Evolutionary conservation across 2,113 vertebrate genomes (phyloP).

Genomic region (Tinamus guttatus): DNA sequence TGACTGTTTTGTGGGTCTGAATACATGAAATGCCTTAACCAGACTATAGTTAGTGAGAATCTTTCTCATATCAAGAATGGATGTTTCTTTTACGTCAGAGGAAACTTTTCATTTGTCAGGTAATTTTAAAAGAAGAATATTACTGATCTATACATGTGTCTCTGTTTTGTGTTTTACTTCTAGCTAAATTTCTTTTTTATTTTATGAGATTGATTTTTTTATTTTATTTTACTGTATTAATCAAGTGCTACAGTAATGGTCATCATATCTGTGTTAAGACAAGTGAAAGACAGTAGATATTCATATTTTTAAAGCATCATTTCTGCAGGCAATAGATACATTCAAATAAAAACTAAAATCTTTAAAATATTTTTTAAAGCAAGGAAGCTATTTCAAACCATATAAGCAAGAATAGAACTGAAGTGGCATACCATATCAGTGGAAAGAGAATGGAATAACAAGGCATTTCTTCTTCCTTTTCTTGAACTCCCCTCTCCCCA

Average conservation of each 20-base stretch:
- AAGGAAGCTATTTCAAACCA: not conserved
- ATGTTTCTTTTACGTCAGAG: not conserved
- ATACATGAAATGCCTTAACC: not conserved
- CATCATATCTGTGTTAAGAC: not conserved
- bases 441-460: not conserved
- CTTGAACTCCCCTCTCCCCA: not conserved
- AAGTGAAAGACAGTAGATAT: not conserved
- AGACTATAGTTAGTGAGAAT: not conserved
- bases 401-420: not conserved
- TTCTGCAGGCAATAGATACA: not conserved
- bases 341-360: not conserved
- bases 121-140: not conserved
- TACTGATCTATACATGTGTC: not conserved
- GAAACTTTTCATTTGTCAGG: not conserved
- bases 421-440: not conserved
- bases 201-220: not conserved
- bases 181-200: not conserved
- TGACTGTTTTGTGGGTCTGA: not conserved
- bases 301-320: not conserved
- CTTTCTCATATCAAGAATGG: not conserved
- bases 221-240: not conserved
- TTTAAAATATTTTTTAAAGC: not conserved
- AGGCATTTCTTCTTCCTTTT: not conserved
- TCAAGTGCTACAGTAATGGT: fast-evolving
- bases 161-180: not conserved